Percentiles rank a stretch among this genome's conserved stretches.
Evolutionary conservation across 2,797 vertebrate species (phyloP).

Genomic region (Peromyscus nudipes): DNA sequence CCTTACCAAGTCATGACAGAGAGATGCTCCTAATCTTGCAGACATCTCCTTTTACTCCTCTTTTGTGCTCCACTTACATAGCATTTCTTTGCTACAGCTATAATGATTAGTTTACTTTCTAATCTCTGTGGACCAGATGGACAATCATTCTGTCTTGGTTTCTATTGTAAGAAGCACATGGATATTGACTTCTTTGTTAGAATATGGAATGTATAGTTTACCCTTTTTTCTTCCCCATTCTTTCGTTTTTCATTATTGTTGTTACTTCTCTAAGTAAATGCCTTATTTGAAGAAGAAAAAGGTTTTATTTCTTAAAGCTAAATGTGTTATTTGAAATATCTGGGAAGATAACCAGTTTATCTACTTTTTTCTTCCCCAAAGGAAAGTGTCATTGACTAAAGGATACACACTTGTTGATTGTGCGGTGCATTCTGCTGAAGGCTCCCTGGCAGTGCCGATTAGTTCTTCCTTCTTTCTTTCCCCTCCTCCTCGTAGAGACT

Average conservation of each 20-base stretch:
- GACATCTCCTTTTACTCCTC: background rate
- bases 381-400: background rate
- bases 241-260: background rate
- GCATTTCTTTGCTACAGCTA: background rate
- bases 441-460: background rate
- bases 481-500: background rate
- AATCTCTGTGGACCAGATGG: background rate
- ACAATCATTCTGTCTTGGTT: slow-evolving; percentile 17
- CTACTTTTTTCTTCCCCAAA: background rate
- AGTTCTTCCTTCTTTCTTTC: no score
- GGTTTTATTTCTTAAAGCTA: background rate
- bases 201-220: background rate
- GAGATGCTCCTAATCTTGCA: background rate
- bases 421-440: background rate
- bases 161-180: background rate
- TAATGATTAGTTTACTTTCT: background rate
- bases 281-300: slow-evolving; percentile 4
- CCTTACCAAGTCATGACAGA: background rate
- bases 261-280: slow-evolving; percentile 17
- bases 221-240: slow-evolving; percentile 22
- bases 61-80: background rate
- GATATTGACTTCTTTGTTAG: background rate
- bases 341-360: background rate
- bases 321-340: background rate
- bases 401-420: rapidly evolving